Conservation (phyloP, 2,113 vertebrate genomes). For the Sebastes fasciatus region DNA sequence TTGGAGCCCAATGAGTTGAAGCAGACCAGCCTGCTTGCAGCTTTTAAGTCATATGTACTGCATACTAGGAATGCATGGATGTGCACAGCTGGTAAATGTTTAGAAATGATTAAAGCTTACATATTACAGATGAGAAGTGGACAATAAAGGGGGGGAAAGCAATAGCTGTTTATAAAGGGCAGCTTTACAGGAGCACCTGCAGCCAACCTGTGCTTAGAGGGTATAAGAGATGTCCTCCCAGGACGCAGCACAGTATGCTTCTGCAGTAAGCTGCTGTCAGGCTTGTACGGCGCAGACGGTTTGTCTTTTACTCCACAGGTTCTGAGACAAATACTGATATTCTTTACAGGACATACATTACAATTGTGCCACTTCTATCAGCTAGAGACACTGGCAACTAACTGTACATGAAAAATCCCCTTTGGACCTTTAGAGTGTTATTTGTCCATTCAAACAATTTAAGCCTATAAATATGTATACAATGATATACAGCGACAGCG, state of each 20-base stretch:
- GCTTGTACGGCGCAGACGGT: constrained; percentile 9
- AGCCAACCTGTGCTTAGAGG: constrained; percentile 46
- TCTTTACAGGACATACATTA: constrained; percentile 17
- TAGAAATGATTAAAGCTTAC: constrained; percentile 14
- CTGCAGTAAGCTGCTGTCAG: constrained; percentile 18
- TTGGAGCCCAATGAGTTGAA: constrained; percentile 33
- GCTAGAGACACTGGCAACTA: background rate
- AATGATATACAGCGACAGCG: background rate
- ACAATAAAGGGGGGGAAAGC: background rate
- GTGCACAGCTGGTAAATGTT: constrained; percentile 19
- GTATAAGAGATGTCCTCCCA: constrained; percentile 21
- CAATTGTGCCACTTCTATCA: constrained; percentile 14
- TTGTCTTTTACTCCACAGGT: constrained; percentile 34
- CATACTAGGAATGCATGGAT: background rate
- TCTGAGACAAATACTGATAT: constrained; percentile 16
- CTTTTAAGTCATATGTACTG: constrained; percentile 6
- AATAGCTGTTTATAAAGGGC: constrained; percentile 24
- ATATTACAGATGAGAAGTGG: constrained; percentile 1
- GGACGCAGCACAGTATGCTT: constrained; percentile 16
- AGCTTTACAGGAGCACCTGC: constrained; percentile 43
- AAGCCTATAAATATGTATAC: background rate
- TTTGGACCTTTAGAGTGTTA: background rate
- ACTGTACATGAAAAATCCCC: background rate
- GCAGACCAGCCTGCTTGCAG: constrained; percentile 19
- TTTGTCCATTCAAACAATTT: constrained; percentile 21